A percentile compares a stretch with the other conserved stretches of the same genome.
Evolutionary conservation across 2,888 invertebrate species (phyloP).

Genomic region (Mechanitis messenoides): DNA sequence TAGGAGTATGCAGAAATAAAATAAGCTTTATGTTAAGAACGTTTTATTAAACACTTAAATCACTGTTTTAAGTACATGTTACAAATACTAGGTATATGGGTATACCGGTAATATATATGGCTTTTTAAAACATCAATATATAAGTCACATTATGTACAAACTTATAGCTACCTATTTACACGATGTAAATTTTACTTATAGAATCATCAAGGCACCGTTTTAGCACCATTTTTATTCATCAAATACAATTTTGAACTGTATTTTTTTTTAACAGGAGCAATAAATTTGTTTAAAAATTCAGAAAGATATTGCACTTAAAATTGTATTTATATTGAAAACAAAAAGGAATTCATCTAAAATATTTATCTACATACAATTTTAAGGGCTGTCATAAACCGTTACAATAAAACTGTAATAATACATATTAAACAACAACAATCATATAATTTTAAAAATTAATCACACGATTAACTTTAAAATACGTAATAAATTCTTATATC

Average conservation of each 20-base stretch:
- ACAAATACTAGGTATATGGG: background rate
- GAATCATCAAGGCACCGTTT: conserved; percentile 23
- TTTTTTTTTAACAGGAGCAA: conserved; percentile 10
- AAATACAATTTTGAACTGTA: conserved; percentile 11
- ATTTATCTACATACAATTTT: too few relatives aligned
- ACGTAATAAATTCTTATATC: background rate
- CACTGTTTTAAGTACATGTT: conserved; percentile 14
- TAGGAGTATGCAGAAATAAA: background rate
- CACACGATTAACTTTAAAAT: background rate
- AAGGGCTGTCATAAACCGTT: too few relatives aligned
- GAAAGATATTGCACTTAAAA: background rate
- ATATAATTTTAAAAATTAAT: background rate
- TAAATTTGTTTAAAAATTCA: background rate
- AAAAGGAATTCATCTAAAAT: too few relatives aligned
- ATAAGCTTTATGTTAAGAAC: conserved; percentile 7
- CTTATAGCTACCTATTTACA: background rate
- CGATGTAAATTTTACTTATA: background rate
- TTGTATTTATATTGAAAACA: background rate
- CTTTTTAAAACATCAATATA: conserved; percentile 6
- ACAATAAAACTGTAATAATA: background rate
- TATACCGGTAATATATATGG: conserved; percentile 4
- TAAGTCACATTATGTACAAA: conserved; percentile 3
- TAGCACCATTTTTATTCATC: conserved; percentile 24
- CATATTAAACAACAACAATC: background rate
- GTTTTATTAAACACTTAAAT: conserved; percentile 15